phyloP scores from a whole-genome alignment of 92 coral and sea anemone species.

The Parazoanthus atlanticus region DNA sequence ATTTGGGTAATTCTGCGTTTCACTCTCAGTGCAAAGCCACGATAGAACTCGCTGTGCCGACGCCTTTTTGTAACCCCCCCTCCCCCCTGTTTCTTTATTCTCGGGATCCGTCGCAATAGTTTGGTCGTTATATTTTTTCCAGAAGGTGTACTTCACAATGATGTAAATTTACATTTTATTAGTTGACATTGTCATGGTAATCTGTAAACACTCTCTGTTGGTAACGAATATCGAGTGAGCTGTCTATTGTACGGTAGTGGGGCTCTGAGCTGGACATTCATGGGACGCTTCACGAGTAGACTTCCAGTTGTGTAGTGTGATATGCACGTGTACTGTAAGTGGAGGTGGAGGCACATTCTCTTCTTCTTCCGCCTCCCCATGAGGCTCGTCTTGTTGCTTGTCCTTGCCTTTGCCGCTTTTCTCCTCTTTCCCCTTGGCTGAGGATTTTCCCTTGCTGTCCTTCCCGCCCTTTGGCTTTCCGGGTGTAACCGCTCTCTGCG shows the following conservation, averaged over 20 bases:
- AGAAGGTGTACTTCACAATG: no score
- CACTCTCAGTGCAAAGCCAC: no score
- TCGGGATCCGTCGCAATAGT: no score
- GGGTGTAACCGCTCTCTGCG: constrained; percentile 66
- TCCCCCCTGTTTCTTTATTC: no score
- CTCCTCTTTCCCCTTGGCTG: constrained; percentile 63
- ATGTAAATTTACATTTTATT: no score
- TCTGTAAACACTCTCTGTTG: neutral
- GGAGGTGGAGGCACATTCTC: constrained; percentile 76
- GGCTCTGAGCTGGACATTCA: constrained; percentile 42
- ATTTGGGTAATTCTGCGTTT: neutral
- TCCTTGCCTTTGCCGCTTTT: constrained; percentile 75
- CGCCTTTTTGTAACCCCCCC: no score
- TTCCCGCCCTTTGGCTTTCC: constrained; percentile 64
- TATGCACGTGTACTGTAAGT: constrained; percentile 62
- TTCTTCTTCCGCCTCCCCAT: constrained; percentile 67
- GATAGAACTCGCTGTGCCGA: no score
- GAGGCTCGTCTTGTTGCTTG: constrained; percentile 77
- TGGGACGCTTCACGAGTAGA: constrained; percentile 85
- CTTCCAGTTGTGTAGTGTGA: constrained; percentile 80
- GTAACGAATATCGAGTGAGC: neutral
- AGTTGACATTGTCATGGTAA: neutral
- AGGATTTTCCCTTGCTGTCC: constrained; percentile 70
- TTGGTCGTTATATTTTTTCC: no score
- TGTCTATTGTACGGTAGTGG: neutral